Percentiles rank a stretch among this genome's conserved stretches.
These are phyloP conservation scores for Pandemis corylana DNA, from an alignment of 2,888 invertebrate species.

Conservation along the genomic window DNA sequence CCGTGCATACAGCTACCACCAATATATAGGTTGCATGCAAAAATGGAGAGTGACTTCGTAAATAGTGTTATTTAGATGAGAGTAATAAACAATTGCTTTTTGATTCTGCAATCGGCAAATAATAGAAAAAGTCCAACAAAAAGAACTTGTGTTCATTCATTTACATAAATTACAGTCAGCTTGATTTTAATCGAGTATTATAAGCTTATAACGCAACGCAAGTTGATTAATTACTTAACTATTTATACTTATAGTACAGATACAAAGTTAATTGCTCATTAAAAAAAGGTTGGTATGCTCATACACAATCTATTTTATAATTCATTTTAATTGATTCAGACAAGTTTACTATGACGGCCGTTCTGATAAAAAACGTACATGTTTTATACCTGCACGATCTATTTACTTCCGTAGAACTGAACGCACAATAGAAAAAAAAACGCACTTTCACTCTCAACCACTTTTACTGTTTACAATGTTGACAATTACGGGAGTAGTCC, in stretches of 20 bases:
- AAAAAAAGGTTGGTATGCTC: conserved; percentile 15
- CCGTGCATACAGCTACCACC: too few relatives aligned
- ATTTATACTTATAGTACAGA: conserved; percentile 6
- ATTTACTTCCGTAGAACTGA: conserved; percentile 41
- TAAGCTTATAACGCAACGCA: neutral
- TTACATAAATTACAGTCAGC: too few relatives aligned
- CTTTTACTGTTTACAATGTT: conserved; percentile 44
- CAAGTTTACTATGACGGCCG: conserved; percentile 3
- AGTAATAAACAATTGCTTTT: too few relatives aligned
- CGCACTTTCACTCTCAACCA: conserved; percentile 44
- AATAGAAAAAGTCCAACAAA: too few relatives aligned
- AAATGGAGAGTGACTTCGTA: too few relatives aligned
- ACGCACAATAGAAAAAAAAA: conserved; percentile 34
- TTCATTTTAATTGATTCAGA: conserved; percentile 22
- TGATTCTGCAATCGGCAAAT: too few relatives aligned
- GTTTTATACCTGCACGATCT: conserved; percentile 34
- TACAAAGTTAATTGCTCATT: conserved; percentile 14
- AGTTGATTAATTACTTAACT: conserved; percentile 11
- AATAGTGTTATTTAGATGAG: too few relatives aligned
- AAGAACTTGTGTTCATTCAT: too few relatives aligned
- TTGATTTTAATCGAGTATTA: conserved; percentile 1
- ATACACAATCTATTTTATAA: conserved; percentile 20
- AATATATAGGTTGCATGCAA: too few relatives aligned
- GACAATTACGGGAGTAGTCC: conserved; percentile 21
- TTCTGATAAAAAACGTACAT: conserved; percentile 6